Percentiles rank a stretch among this genome's conserved stretches.
These are phyloP conservation scores for Ophthalmotilapia sp. DNA, from an alignment of 2,113 vertebrate genomes.

Conservation along the genomic window DNA sequence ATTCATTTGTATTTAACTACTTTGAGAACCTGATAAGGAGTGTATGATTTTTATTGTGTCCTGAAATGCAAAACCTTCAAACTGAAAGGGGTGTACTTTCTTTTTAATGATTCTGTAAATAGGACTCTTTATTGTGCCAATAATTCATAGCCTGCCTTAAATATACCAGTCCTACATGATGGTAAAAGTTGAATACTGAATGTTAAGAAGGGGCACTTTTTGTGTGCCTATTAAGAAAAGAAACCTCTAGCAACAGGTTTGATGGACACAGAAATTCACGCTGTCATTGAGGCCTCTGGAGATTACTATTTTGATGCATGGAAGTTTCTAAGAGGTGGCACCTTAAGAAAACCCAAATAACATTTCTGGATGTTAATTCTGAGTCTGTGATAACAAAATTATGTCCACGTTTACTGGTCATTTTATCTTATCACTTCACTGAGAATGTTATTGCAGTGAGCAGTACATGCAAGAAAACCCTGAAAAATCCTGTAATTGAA, in stretches of 20 bases:
- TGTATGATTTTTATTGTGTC: not conserved
- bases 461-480: not conserved
- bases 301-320: not conserved
- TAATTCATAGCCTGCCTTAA: not conserved
- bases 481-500: not conserved
- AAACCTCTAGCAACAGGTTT: not conserved
- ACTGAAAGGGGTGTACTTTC: not conserved
- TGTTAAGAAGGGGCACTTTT: not conserved
- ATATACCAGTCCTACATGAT: not conserved
- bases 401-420: not conserved
- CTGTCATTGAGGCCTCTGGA: not conserved
- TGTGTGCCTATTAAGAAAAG: not conserved
- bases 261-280: not conserved
- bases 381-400: not conserved
- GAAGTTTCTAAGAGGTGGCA: not conserved
- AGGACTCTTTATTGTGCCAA: not conserved
- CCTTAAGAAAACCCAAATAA: not conserved
- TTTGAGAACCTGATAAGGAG: not conserved
- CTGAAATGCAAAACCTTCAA: not conserved
- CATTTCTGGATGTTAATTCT: not conserved
- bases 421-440: not conserved
- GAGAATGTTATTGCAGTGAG: not conserved
- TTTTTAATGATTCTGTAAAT: not conserved
- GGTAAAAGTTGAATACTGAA: not conserved
- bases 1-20: not conserved